Percentiles rank a stretch among this genome's conserved stretches.
phyloP scores from a whole-genome alignment of 2,797 vertebrate species.

The Kryptolebias ocellatus region DNA sequence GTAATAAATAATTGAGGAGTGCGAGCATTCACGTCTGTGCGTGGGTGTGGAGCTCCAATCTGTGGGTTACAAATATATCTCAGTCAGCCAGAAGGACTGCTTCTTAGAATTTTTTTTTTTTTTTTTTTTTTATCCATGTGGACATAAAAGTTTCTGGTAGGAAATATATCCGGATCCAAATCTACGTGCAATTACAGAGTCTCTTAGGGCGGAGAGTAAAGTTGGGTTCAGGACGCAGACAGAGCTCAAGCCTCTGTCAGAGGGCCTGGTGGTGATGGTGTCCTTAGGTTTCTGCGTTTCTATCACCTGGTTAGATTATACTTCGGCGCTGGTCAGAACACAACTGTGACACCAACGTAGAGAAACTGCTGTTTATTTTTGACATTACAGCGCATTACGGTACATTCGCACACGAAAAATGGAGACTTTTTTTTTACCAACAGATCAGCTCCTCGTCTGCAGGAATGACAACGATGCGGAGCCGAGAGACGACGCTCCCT shows the following conservation, averaged over 20 bases:
- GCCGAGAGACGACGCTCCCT: too few relatives aligned
- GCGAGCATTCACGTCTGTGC: constrained; percentile 34
- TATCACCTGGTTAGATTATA: background rate
- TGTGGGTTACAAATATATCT: constrained; percentile 44
- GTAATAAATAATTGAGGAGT: constrained; percentile 44
- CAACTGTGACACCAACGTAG: too few relatives aligned
- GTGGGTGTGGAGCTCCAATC: constrained; percentile 52
- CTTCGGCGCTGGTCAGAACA: too few relatives aligned
- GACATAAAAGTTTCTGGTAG: constrained; percentile 21
- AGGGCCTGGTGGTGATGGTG: background rate
- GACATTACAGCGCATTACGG: too few relatives aligned
- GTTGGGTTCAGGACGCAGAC: background rate
- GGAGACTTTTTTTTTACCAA: too few relatives aligned
- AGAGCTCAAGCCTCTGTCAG: too few relatives aligned
- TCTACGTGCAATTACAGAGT: background rate
- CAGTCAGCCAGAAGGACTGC: constrained; percentile 22
- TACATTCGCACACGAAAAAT: too few relatives aligned
- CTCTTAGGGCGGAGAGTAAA: background rate
- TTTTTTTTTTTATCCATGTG: constrained; percentile 4
- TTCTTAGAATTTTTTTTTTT: constrained; percentile 24
- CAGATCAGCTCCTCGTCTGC: too few relatives aligned
- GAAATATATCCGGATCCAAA: constrained; percentile 5
- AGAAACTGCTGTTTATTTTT: too few relatives aligned
- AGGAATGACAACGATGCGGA: too few relatives aligned
- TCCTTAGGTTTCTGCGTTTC: background rate